Percentiles rank a stretch among this genome's conserved stretches.
Conservation (phyloP, 2,113 vertebrate genomes). For the Coturnix japonica region DNA sequence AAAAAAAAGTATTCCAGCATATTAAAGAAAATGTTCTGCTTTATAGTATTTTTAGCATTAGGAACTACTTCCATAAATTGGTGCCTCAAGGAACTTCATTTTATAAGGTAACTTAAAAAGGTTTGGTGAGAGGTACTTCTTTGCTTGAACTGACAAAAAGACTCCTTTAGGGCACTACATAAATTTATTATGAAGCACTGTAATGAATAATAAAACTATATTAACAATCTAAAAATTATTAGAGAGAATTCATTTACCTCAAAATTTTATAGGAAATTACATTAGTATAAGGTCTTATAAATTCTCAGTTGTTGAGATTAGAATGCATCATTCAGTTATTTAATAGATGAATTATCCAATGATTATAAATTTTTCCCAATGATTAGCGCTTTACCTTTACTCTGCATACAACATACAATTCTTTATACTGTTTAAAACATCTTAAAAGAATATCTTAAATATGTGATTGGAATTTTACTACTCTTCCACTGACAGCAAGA, state of each 20-base stretch:
- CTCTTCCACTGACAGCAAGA: neutral
- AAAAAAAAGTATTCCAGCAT: neutral
- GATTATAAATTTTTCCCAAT: neutral
- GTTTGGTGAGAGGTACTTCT: slow-evolving; percentile 19
- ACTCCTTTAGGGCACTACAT: neutral
- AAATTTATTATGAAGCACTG: slow-evolving; percentile 37
- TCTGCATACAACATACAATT: neutral
- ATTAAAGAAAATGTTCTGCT: slow-evolving; percentile 23
- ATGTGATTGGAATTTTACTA: neutral
- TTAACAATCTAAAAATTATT: slow-evolving; percentile 33
- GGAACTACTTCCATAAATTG: slow-evolving; percentile 1
- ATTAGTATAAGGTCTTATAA: neutral
- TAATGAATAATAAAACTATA: slow-evolving; percentile 36
- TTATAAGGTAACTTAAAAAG: neutral
- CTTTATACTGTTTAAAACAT: neutral
- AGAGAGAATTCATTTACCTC: neutral
- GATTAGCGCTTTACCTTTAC: neutral
- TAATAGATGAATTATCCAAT: neutral
- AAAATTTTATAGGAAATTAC: neutral
- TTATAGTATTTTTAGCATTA: slow-evolving; percentile 13
- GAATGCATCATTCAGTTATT: neutral
- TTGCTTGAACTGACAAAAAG: neutral
- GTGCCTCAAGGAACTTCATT: neutral
- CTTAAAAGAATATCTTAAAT: neutral
- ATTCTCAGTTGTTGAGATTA: neutral